Evolutionary conservation across 2,888 invertebrate genomes (phyloP), one percentile per base, ranked within the genome.

Genomic region (Aethes cnicana): DNA sequence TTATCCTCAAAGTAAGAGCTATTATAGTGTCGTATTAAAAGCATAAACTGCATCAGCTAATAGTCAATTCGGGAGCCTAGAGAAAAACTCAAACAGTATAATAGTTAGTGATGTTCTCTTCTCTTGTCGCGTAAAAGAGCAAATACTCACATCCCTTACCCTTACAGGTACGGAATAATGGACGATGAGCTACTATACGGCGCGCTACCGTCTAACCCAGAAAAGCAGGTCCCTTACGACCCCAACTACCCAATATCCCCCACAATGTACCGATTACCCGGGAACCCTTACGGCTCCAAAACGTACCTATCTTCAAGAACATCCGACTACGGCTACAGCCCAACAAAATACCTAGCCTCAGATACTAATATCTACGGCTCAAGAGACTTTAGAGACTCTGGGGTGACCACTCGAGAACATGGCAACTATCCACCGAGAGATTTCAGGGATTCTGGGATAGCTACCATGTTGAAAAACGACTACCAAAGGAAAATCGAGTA

Each of bases 401-500:
- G 74, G 1, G 83, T 84, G 0, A 78, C 85, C 0, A 76, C 86
- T 0, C 72, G 88, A 36, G 88, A 87, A 14, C 85, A 84, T 32
- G 87, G 87, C 4, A 82, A 84, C 0, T 88, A 85, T 43, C 81
- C 82, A 0, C 79, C 86, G 1, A 73, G 89, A 47, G 89, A 90
- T 61, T 90, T 82, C 50, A 61, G 90, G 46, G 90, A 90, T 58
- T 87, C 89, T 0, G 87, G 90, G 0, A 90, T 90, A 47, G 88
- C 87, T 2, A 87, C 90, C 0, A 84, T 87, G 83, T 59, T 90
- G 56, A 92, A 92, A 60, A 90, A 90, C 42, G 90, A 90, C 53
- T 90, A 90, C 61, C 90, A 90, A 47, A 80, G 90, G 50, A 89
- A 90, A 53, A 82, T 88, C 68, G 90, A 90, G 44, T 84, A 86